These are phyloP conservation scores for Syngnathus scovelli DNA, from an alignment of 2,113 vertebrate genomes.

Conservation along the genomic window DNA sequence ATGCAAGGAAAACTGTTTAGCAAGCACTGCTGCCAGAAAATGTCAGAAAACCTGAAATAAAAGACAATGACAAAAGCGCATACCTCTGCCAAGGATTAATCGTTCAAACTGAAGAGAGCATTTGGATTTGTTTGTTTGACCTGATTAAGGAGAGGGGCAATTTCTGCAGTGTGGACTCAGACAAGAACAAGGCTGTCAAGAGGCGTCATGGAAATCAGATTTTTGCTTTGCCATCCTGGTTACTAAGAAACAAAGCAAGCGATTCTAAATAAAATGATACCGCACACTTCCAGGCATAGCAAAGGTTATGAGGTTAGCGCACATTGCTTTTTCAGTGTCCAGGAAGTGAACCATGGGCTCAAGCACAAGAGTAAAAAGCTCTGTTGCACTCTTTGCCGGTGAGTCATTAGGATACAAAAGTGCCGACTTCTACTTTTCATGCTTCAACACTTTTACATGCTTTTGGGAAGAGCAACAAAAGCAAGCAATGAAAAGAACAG, in stretches of 20 bases:
- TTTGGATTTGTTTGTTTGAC: neutral
- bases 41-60: constrained; percentile 24
- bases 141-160: neutral
- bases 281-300: neutral
- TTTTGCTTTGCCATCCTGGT: neutral
- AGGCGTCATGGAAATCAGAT: neutral
- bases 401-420: constrained; percentile 56
- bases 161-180: neutral
- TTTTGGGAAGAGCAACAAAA: constrained; percentile 47
- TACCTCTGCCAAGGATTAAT: neutral
- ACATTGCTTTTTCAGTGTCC: neutral
- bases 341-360: neutral
- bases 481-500: constrained; percentile 45
- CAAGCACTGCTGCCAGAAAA: constrained; percentile 24
- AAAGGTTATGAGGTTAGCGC: neutral
- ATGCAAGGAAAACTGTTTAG: constrained; percentile 43
- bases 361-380: constrained; percentile 29
- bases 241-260: neutral
- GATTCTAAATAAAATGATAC: neutral
- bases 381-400: constrained; percentile 19
- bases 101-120: neutral
- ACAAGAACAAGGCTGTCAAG: neutral
- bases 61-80: constrained; percentile 6
- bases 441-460: constrained; percentile 53
- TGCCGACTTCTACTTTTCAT: constrained; percentile 57